phyloP scores from a whole-genome alignment of 53 echinoderm and acorn worm species.

The Holothuria scabra region DNA sequence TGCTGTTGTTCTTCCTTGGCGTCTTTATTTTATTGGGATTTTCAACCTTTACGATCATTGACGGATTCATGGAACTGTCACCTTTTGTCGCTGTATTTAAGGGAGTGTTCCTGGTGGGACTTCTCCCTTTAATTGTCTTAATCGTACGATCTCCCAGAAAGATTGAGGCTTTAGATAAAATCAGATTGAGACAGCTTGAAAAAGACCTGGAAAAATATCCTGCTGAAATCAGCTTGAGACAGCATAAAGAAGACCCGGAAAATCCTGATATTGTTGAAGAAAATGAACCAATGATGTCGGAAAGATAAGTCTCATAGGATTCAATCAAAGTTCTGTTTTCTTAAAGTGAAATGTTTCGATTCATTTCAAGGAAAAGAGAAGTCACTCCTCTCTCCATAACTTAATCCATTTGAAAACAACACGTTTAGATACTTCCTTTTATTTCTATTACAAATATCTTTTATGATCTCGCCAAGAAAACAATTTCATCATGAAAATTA shows the following conservation, averaged over 20 bases:
- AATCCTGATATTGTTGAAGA: background rate
- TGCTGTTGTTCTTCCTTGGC: slow-evolving; percentile 62
- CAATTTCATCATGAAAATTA: too few species aligned
- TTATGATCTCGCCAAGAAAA: too few species aligned
- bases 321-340: too few species aligned
- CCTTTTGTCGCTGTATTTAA: slow-evolving; percentile 72
- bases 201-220: slow-evolving; percentile 63
- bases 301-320: too few species aligned
- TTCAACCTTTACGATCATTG: slow-evolving; percentile 67
- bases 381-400: too few species aligned
- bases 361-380: too few species aligned
- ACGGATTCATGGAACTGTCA: slow-evolving; percentile 73
- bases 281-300: too few species aligned
- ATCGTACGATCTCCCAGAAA: slow-evolving; percentile 76
- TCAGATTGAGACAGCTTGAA: slow-evolving; percentile 59
- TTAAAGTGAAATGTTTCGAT: too few species aligned
- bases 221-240: slow-evolving; percentile 33
- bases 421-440: too few species aligned
- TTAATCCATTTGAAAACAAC: too few species aligned
- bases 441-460: too few species aligned
- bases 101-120: slow-evolving; percentile 72
- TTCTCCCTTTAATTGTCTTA: slow-evolving; percentile 68
- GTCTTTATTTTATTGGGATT: slow-evolving; percentile 74
- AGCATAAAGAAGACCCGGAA: background rate
- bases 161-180: slow-evolving; percentile 66